These are phyloP conservation scores for Venustoraphidia nigricollis DNA, from an alignment of 2,888 invertebrate genomes.

Conservation along the genomic window DNA sequence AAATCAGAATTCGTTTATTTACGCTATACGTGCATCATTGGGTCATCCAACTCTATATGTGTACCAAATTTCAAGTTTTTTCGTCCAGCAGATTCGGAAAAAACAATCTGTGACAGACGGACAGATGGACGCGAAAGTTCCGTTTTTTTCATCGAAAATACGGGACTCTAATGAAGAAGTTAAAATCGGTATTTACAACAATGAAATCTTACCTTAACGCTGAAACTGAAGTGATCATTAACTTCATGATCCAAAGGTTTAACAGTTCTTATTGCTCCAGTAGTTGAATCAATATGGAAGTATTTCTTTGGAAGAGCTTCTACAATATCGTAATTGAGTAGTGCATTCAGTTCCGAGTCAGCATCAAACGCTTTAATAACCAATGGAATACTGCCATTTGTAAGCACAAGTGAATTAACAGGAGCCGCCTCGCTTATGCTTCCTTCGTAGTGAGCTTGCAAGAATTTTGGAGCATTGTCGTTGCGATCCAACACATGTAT, in stretches of 20 bases:
- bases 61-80: too few relatives aligned
- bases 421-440: constrained; percentile 59
- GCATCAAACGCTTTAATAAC: constrained; percentile 72
- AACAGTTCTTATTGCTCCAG: constrained; percentile 71
- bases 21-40: too few relatives aligned
- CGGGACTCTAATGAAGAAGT: too few relatives aligned
- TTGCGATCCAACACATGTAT: constrained; percentile 82
- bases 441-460: constrained; percentile 50
- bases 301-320: constrained; percentile 62
- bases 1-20: too few relatives aligned
- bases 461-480: constrained; percentile 65
- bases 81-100: too few relatives aligned
- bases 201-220: constrained; percentile 44
- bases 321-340: constrained; percentile 71
- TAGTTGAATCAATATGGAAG: constrained; percentile 76
- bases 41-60: too few relatives aligned
- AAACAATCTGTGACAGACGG: too few relatives aligned
- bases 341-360: constrained; percentile 75
- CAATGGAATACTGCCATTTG: constrained; percentile 53
- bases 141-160: too few relatives aligned
- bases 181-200: too few relatives aligned
- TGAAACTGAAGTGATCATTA: constrained; percentile 52
- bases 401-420: constrained; percentile 56
- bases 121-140: too few relatives aligned
- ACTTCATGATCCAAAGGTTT: constrained; percentile 69